Evolutionary conservation across 1,140 invertebrate genomes (phyloP).

Genomic region (Rhopalosiphum padi): DNA sequence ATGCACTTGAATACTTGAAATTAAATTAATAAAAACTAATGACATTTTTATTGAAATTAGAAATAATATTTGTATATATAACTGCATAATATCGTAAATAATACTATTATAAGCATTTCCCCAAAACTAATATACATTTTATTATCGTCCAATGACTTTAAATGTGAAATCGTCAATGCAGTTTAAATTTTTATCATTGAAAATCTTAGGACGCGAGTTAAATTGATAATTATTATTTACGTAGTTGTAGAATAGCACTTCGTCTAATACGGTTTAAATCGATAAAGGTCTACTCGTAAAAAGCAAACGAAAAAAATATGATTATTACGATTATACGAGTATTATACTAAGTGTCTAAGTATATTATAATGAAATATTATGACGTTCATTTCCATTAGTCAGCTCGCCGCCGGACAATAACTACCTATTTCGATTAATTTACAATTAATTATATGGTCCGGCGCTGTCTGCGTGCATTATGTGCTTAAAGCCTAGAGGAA

Average conservation of each 20-base stretch:
- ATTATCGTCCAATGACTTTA: too few relatives aligned
- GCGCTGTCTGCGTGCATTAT: neutral
- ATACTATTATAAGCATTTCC: too few relatives aligned
- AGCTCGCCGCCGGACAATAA: neutral
- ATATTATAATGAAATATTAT: too few relatives aligned
- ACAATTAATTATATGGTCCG: neutral
- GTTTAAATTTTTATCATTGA: too few relatives aligned
- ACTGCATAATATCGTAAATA: too few relatives aligned
- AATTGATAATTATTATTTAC: neutral
- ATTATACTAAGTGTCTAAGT: too few relatives aligned
- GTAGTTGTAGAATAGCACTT: neutral
- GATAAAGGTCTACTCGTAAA: neutral
- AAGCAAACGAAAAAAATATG: neutral
- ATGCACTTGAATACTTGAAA: too few relatives aligned
- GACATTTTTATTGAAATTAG: neutral
- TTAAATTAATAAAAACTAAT: too few relatives aligned
- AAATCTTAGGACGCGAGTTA: too few relatives aligned
- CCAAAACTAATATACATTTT: too few relatives aligned
- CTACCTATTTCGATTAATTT: neutral
- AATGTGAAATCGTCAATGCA: too few relatives aligned
- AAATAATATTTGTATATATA: neutral
- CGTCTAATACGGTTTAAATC: neutral
- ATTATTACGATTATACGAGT: neutral
- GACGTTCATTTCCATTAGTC: too few relatives aligned
- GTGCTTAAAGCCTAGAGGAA: neutral